Evolutionary conservation across 2,113 vertebrate species (phyloP), one percentile per base, ranked within the genome.

Genomic region (Narcine bancroftii): DNA sequence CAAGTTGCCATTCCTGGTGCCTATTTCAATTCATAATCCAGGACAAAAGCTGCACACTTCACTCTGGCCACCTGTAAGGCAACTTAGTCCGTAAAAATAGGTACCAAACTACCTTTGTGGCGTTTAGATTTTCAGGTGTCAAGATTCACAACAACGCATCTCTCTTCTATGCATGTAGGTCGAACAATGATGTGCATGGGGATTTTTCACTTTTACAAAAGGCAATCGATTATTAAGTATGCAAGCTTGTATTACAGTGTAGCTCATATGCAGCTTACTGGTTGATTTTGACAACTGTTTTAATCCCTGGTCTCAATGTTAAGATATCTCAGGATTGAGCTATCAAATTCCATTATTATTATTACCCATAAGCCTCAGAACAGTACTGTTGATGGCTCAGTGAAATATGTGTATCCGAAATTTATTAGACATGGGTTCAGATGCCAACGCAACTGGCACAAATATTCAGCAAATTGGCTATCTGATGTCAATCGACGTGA

Each of bases 401-500:
- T 6, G 72, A 75, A 75, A 75, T 75, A 75, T 17, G 72, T 75
- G 15, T 15, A 9, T 36, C 13, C 72, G 39, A 75, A 75, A 75
- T 39, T 1, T 75, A 75, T n/a, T 21, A 60, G 60, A 2, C 42
- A 71, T 10, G 33, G 5, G 17, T 21, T 69, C 42, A 87, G 0
- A 63, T 15, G 17, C 33, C 13, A 53, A 87, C 33, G 45, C 39
- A 69, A 69, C 24, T 47, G 89, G 47, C 39, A 24, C 63, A 69
- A 69, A 45, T 69, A 53, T 91, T 91, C 47, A 91, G 33, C 65
- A 91, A 71, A 91, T 91, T 47, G 89, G 63, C 24, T 45, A 3
- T 91, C 66, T 91, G 89, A 91, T 45, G 63, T 91, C 24, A 33
- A 69, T 91, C 39, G 63, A 69, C 69, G 9, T 91, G 89, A 91